Conservation (phyloP, 1,140 invertebrate genomes). For the Drosophila prosaltans region DNA sequence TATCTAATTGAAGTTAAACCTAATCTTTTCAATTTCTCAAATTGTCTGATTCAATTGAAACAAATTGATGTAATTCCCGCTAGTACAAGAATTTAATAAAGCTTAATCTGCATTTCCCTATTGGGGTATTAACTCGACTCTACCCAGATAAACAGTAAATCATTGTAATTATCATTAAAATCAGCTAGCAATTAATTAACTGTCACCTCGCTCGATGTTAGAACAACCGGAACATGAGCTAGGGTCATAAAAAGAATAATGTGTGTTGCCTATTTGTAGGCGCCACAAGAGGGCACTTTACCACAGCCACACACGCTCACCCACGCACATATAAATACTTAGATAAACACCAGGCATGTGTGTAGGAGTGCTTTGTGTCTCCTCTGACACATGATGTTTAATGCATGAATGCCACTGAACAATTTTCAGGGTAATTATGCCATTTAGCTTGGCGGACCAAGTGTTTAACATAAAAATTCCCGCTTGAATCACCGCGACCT, state of each 20-base stretch:
- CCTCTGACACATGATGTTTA: constrained; percentile 22
- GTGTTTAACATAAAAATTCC: constrained; percentile 45
- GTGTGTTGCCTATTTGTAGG: constrained; percentile 34
- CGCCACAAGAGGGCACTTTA: constrained; percentile 27
- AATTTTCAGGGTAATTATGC: constrained; percentile 52
- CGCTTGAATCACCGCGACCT: constrained; percentile 32
- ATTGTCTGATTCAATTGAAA: neutral
- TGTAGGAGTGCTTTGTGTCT: neutral
- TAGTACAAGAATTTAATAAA: neutral
- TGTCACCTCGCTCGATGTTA: constrained; percentile 3
- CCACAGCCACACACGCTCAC: constrained; percentile 24
- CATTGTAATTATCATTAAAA: constrained; percentile 34
- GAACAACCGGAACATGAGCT: constrained; percentile 22
- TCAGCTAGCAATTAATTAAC: constrained; percentile 40
- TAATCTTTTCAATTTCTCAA: neutral
- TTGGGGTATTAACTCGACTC: neutral
- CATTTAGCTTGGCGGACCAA: constrained; percentile 47
- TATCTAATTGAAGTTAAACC: too few relatives aligned
- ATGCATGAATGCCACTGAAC: constrained; percentile 39
- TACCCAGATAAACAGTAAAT: constrained; percentile 17
- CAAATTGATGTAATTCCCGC: neutral
- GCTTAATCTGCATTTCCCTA: neutral
- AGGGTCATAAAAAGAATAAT: constrained; percentile 32
- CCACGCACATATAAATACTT: neutral
- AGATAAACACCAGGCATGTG: constrained; percentile 3